Conservation (phyloP, 2,113 vertebrate species). For the Oncorhynchus keta region DNA sequence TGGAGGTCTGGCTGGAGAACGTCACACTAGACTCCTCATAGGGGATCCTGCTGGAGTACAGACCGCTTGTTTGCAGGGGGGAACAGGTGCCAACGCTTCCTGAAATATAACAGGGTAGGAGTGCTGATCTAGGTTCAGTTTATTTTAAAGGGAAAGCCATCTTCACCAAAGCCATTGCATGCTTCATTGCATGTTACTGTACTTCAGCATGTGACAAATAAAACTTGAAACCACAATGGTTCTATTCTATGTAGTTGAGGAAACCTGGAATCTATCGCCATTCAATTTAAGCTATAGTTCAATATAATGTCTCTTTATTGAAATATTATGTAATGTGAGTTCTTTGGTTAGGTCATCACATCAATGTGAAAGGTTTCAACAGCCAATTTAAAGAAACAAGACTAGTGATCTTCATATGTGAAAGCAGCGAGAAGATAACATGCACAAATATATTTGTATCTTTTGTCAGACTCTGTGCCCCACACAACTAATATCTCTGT, state of each 20-base stretch:
- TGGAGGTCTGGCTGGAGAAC: constrained; percentile 82
- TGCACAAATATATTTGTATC: constrained; percentile 12
- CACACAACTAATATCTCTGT: not conserved
- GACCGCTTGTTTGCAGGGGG: constrained; percentile 82
- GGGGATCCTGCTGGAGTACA: constrained; percentile 94
- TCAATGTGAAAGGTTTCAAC: not conserved
- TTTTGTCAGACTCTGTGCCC: constrained; percentile 19
- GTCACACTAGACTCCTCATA: constrained; percentile 95
- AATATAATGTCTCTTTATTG: too few species aligned
- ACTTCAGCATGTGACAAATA: too few species aligned
- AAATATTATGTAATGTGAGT: too few species aligned
- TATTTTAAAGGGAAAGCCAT: not conserved
- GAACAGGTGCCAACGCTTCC: constrained; percentile 94
- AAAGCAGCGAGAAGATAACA: constrained; percentile 18
- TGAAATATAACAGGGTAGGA: constrained; percentile 38
- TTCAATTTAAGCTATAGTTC: not conserved
- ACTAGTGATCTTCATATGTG: constrained; percentile 20
- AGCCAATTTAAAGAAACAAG: constrained; percentile 22
- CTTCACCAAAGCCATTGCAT: constrained; percentile 3
- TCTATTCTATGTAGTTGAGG: too few species aligned
- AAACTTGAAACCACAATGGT: not conserved
- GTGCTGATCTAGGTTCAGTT: too few species aligned
- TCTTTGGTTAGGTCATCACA: too few species aligned
- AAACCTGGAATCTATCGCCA: too few species aligned
- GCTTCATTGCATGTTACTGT: too few species aligned